Conservation (phyloP, 2,888 invertebrate species). For the Unio pictorum region DNA sequence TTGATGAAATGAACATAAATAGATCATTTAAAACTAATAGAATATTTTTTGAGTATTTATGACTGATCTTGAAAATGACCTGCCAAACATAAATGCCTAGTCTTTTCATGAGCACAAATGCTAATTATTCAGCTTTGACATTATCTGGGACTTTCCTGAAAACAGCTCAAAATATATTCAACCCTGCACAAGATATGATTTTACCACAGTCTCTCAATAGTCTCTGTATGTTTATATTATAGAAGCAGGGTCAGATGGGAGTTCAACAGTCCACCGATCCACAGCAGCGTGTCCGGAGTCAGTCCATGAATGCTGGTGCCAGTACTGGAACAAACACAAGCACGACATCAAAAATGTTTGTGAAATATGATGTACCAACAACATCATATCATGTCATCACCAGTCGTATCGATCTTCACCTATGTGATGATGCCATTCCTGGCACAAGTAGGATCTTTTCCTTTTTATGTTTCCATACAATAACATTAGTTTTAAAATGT, state of each 20-base stretch:
- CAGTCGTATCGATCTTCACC: conserved; percentile 93
- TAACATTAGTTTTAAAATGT: not conserved
- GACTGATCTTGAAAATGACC: too few species aligned
- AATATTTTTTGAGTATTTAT: too few species aligned
- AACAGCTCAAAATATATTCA: too few species aligned
- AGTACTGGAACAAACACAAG: conserved; percentile 26
- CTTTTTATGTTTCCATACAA: not conserved
- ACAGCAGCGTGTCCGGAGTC: conserved; percentile 29
- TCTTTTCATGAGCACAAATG: too few species aligned
- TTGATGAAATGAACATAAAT: too few species aligned
- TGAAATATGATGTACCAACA: conserved; percentile 93
- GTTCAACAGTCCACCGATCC: conserved; percentile 39
- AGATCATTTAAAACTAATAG: too few species aligned
- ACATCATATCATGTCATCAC: conserved; percentile 94
- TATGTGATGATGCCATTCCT: conserved; percentile 86
- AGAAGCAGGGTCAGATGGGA: conserved; percentile 49
- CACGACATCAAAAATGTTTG: conserved; percentile 78
- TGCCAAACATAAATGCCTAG: too few species aligned
- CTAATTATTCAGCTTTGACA: too few species aligned
- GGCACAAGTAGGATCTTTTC: conserved; percentile 45
- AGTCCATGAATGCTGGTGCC: conserved; percentile 26
- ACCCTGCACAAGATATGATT: too few species aligned
- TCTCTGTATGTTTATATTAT: conserved; percentile 3
- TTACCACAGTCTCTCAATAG: too few species aligned
- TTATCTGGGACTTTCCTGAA: too few species aligned